phyloP scores from a whole-genome alignment of 2,888 invertebrate genomes.

The Petrolisthes cinctipes region DNA sequence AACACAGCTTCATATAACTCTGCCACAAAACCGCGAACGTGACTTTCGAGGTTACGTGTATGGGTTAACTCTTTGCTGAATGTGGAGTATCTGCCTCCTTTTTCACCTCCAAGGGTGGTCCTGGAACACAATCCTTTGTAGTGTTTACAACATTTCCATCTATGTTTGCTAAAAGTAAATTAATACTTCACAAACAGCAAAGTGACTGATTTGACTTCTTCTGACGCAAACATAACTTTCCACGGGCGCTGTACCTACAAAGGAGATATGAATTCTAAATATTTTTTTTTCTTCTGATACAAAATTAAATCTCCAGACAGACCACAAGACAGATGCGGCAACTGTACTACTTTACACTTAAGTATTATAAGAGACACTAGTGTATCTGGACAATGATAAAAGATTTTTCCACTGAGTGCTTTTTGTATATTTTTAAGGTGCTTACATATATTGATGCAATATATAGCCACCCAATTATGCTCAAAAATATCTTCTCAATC shows the following conservation, averaged over 20 bases:
- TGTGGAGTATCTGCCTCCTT: too few species aligned
- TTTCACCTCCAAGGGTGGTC: too few species aligned
- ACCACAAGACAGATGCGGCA: constrained; percentile 34
- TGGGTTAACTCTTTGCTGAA: too few species aligned
- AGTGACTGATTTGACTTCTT: too few species aligned
- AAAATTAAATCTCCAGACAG: constrained; percentile 45
- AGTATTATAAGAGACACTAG: constrained; percentile 37
- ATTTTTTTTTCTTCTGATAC: constrained; percentile 23
- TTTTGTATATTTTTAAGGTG: constrained; percentile 56
- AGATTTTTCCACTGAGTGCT: constrained; percentile 57
- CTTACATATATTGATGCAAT: constrained; percentile 57
- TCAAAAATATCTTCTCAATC: constrained; percentile 54
- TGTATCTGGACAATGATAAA: constrained; percentile 56
- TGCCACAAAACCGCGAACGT: too few species aligned
- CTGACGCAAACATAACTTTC: too few species aligned
- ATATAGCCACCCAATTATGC: constrained; percentile 58
- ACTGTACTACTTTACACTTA: constrained; percentile 37
- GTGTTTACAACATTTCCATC: too few species aligned
- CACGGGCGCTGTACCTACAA: background rate
- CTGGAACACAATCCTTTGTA: too few species aligned
- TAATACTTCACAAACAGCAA: too few species aligned
- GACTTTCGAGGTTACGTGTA: too few species aligned
- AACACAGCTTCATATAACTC: too few species aligned
- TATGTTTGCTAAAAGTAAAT: too few species aligned
- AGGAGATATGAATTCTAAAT: constrained; percentile 27